phyloP scores from a whole-genome alignment of 1,140 invertebrate genomes.

The Spodoptera frugiperda region DNA sequence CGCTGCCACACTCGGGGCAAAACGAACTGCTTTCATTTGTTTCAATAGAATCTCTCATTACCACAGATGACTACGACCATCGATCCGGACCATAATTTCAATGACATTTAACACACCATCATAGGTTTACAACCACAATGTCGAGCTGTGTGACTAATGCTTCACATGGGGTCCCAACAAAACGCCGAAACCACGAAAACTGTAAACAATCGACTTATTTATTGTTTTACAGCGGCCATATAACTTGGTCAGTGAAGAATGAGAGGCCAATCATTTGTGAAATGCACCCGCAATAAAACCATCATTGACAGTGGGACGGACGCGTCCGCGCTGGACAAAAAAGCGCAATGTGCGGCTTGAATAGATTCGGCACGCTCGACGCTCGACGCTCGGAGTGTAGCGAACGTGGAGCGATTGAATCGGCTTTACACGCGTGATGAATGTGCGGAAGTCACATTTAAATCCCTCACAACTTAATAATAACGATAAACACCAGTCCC shows the following conservation, averaged over 20 bases:
- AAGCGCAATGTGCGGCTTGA: slow-evolving; percentile 70
- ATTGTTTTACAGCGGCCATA: slow-evolving; percentile 83
- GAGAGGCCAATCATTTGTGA: slow-evolving; percentile 69
- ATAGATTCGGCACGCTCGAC: slow-evolving; percentile 78
- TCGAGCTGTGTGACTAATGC: slow-evolving; percentile 65
- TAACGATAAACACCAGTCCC: slow-evolving; percentile 80
- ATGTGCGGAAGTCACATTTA: slow-evolving; percentile 76
- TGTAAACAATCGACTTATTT: slow-evolving; percentile 78
- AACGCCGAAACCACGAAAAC: slow-evolving; percentile 59
- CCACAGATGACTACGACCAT: slow-evolving; percentile 49
- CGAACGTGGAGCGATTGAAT: slow-evolving; percentile 53
- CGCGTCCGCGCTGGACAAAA: slow-evolving; percentile 60
- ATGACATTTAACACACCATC: slow-evolving; percentile 69
- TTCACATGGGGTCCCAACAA: slow-evolving; percentile 69
- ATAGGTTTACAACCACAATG: slow-evolving; percentile 66
- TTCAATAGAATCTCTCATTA: slow-evolving; percentile 63
- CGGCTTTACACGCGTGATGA: slow-evolving; percentile 70
- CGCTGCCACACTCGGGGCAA: slow-evolving; percentile 17
- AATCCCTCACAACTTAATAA: slow-evolving; percentile 81
- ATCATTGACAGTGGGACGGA: slow-evolving; percentile 68
- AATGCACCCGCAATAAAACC: slow-evolving; percentile 80
- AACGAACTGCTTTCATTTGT: slow-evolving; percentile 58
- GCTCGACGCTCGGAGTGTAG: slow-evolving; percentile 52
- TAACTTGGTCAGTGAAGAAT: slow-evolving; percentile 70
- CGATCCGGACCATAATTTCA: slow-evolving; percentile 58